Percentiles rank a stretch among this genome's conserved stretches.
Conservation (phyloP, 2,888 invertebrate species). For the Eucera pruinosa region DNA sequence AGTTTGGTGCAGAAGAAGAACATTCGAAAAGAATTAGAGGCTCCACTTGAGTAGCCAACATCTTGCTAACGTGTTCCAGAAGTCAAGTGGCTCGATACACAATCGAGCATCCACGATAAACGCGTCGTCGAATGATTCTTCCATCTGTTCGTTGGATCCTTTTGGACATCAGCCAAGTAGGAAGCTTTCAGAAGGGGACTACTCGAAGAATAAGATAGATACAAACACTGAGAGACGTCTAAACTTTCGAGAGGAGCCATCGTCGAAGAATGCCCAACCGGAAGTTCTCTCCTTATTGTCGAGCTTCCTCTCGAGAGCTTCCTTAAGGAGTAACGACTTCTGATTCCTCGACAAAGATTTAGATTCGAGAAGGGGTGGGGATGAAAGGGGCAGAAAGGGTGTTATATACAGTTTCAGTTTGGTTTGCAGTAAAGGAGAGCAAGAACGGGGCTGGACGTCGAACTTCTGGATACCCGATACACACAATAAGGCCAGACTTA, state of each 20-base stretch:
- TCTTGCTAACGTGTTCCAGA: not conserved
- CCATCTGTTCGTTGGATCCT: constrained; percentile 37
- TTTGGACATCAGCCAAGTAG: not conserved
- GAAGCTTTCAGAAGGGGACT: not conserved
- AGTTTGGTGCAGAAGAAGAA: no score
- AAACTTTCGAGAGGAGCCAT: constrained; percentile 17
- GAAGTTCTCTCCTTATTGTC: constrained; percentile 3
- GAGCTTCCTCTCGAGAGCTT: constrained; percentile 5
- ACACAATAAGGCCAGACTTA: constrained; percentile 57
- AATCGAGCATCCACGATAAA: not conserved
- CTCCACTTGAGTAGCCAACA: not conserved
- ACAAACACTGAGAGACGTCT: not conserved
- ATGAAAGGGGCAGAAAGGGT: not conserved
- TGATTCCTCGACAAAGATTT: not conserved
- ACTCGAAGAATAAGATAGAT: constrained; percentile 3
- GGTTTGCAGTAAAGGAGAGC: no score
- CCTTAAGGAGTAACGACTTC: not conserved
- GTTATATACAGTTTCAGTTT: no score
- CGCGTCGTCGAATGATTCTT: constrained; percentile 47
- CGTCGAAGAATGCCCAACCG: not conserved
- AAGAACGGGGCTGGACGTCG: constrained; percentile 36
- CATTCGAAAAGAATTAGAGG: no score
- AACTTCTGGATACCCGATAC: constrained; percentile 69
- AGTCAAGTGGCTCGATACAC: not conserved
- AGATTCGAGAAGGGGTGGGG: not conserved